phyloP scores from a whole-genome alignment of 1,140 invertebrate genomes.

The Aphelenchoides avenae region DNA sequence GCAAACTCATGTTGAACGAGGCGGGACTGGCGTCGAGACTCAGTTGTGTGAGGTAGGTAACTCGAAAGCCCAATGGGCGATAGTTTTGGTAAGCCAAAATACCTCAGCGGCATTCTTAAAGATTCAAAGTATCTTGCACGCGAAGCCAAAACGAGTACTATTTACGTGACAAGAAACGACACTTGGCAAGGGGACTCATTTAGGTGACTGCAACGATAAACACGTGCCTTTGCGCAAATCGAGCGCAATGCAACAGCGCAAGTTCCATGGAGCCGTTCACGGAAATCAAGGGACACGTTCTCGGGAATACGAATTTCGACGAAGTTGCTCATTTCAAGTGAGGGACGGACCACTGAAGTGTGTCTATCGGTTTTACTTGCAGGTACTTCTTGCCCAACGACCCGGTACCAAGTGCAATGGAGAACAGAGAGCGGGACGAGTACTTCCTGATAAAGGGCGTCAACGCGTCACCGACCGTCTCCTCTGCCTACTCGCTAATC shows the following conservation, averaged over 20 bases:
- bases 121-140: conserved; percentile 1
- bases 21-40: conserved; percentile 19
- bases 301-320: conserved; percentile 34
- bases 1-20: too few relatives aligned
- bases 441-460: conserved; percentile 13
- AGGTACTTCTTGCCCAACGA: conserved; percentile 39
- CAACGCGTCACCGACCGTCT: neutral
- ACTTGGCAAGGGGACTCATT: too few relatives aligned
- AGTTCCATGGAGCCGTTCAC: conserved; percentile 32
- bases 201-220: conserved; percentile 26
- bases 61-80: too few relatives aligned
- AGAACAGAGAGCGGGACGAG: conserved; percentile 17
- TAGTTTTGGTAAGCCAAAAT: too few relatives aligned
- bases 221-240: conserved; percentile 33
- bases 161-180: too few relatives aligned
- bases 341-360: too few relatives aligned
- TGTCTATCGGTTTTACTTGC: conserved; percentile 6
- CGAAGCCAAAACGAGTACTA: too few relatives aligned
- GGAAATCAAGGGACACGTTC: conserved; percentile 29
- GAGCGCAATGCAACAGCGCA: conserved; percentile 32
- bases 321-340: conserved; percentile 43
- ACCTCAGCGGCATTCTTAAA: neutral
- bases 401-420: conserved; percentile 23
- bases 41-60: conserved; percentile 43
- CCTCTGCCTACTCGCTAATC: too few relatives aligned